Conservation (phyloP, 1,140 invertebrate genomes). For the Danaus plexippus region DNA sequence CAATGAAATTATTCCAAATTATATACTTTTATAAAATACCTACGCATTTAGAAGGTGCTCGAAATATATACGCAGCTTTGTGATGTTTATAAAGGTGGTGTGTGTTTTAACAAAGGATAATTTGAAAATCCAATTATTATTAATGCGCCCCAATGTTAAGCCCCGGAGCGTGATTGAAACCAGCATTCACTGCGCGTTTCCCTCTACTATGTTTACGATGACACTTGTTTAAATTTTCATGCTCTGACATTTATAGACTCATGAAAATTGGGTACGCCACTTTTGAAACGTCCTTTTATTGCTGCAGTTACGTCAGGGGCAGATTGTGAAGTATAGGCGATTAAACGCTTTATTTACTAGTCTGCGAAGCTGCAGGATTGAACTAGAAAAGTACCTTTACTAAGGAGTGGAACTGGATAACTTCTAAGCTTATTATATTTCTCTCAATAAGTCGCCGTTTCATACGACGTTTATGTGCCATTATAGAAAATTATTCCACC, state of each 20-base stretch:
- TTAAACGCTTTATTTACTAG: conserved; percentile 37
- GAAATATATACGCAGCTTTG: no score
- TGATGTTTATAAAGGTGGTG: no score
- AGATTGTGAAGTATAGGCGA: conserved; percentile 42
- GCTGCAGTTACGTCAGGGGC: conserved; percentile 29
- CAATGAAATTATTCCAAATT: no score
- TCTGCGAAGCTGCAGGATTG: conserved; percentile 21
- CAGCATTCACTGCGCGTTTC: conserved; percentile 8
- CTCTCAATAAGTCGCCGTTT: conserved; percentile 36
- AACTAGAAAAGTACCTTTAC: conserved; percentile 28
- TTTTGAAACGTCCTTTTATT: conserved; percentile 30
- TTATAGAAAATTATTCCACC: conserved; percentile 33
- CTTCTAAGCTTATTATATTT: conserved; percentile 42
- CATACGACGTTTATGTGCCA: conserved; percentile 34
- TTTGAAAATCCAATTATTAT: no score
- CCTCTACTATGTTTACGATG: conserved; percentile 19
- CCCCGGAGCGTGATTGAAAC: conserved; percentile 9
- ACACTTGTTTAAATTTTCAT: conserved; percentile 31
- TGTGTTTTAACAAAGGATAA: no score
- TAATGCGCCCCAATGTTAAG: no score
- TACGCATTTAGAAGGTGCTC: no score
- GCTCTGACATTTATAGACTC: conserved; percentile 20
- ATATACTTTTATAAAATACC: no score
- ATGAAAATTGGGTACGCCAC: conserved; percentile 23
- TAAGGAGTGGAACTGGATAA: conserved; percentile 39